These are phyloP conservation scores for Crotalus tigris DNA, from an alignment of 2,113 vertebrate species.

Conservation along the genomic window DNA sequence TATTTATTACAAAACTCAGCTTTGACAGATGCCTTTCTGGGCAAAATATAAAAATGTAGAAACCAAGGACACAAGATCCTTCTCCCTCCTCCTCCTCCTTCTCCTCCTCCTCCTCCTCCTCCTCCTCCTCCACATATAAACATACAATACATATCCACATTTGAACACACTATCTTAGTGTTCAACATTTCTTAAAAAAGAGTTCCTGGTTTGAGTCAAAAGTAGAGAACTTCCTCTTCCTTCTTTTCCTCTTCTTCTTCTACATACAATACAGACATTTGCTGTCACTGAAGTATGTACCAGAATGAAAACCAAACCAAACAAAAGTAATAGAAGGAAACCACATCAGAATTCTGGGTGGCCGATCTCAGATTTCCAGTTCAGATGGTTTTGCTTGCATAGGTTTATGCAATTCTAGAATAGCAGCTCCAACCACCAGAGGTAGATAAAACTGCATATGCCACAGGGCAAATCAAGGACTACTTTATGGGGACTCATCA, in stretches of 20 bases:
- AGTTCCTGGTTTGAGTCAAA: not conserved
- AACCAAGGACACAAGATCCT: not conserved
- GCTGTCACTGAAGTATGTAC: not conserved
- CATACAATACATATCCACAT: not conserved
- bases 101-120: not conserved
- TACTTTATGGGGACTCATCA: not conserved
- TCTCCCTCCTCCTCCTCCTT: not conserved
- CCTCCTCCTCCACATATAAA: not conserved
- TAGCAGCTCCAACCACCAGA: not conserved
- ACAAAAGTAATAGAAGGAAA: not conserved
- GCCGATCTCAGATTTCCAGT: not conserved
- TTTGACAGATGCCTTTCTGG: not conserved
- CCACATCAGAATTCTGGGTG: not conserved
- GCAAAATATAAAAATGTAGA: not conserved
- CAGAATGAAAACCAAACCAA: not conserved
- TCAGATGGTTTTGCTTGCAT: not conserved
- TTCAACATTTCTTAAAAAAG: not conserved
- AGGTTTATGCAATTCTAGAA: not conserved
- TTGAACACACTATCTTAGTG: not conserved
- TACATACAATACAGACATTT: not conserved
- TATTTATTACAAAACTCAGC: not conserved
- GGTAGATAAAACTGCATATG: not conserved
- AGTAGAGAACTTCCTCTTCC: not conserved
- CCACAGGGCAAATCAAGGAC: not conserved
- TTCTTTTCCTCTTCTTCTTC: not conserved